Base-by-base conservation (phyloP, 2,797 vertebrate species). In the Silurus aristotelis region DNA sequence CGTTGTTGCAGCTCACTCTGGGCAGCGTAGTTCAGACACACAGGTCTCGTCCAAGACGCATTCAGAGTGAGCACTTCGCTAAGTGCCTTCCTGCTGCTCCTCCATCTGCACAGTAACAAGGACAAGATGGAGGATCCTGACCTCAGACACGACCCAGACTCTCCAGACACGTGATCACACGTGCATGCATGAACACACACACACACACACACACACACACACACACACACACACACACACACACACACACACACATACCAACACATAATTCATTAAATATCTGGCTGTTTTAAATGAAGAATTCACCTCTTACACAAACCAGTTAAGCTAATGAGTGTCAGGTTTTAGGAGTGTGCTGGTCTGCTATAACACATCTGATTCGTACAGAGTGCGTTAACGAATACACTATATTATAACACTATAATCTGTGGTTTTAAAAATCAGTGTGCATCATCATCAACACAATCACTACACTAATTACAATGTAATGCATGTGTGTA, bases 241-340 rank as follows among this genome's bases (percentile, higher is more conserved):
- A 71, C 9, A 86, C 88, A 90, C 89, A 90, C 88, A 91, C n/a
- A n/a, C n/a, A n/a, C n/a, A n/a, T n/a, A n/a, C 88, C 87, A 79
- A 87, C 48, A 55, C 52, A 55, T 19, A 17, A 76, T 0, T 15
- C 25, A 43, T 14, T 61, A 43, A 78, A 78, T n/a, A 61, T 27
- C 31, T 78, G 9, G 20, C 31, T 61, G 60, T 22, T 77, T 76
- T 61, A 78, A 78, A 78, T 78, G 61, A 61, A 17, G 0, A 12
- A 6, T 61, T 19, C 10, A 10, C n/a, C 38, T 46, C 20, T 46
- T 46, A 64, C 13, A 43, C 58, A 79, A 60, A 63, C 60, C 25
- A 43, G 58, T 63, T 79, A 79, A 63, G 31, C 76, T 43, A 31
- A 79, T 46, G 58, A 61, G 77, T 79, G 77, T 46, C 38, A 46